Evolutionary conservation across 1,140 invertebrate species (phyloP).

Genomic region (Cydia strobilella): DNA sequence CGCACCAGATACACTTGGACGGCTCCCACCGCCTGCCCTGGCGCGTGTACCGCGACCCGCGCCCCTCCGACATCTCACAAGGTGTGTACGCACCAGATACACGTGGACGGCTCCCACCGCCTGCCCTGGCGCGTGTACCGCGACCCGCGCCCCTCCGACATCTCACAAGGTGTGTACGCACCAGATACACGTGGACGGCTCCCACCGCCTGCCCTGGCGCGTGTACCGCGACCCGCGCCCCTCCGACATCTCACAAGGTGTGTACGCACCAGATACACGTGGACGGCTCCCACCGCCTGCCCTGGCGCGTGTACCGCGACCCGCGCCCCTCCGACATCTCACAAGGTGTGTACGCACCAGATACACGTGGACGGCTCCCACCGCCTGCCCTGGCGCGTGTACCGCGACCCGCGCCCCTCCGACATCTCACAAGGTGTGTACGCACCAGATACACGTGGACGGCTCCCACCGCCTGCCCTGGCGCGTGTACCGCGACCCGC

Average conservation of each 20-base stretch:
- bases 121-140: slow-evolving; percentile 95
- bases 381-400: slow-evolving; percentile 93
- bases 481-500: slow-evolving; percentile 94
- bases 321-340: slow-evolving; percentile 97
- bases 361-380: slow-evolving; percentile 88
- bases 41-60: slow-evolving; percentile 94
- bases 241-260: slow-evolving; percentile 97
- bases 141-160: slow-evolving; percentile 95
- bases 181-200: slow-evolving; percentile 89
- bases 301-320: slow-evolving; percentile 95
- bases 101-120: slow-evolving; percentile 86
- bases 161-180: slow-evolving; percentile 95
- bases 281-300: slow-evolving; percentile 85
- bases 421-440: slow-evolving; percentile 97
- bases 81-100: slow-evolving; percentile 93
- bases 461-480: slow-evolving; percentile 88
- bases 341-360: slow-evolving; percentile 93
- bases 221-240: slow-evolving; percentile 95
- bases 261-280: slow-evolving; percentile 92
- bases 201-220: slow-evolving; percentile 89
- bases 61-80: slow-evolving; percentile 97
- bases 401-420: slow-evolving; percentile 93
- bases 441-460: slow-evolving; percentile 91
- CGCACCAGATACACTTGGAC: slow-evolving; percentile 91
- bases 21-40: slow-evolving; percentile 88